A percentile compares a stretch with the other conserved stretches of the same genome.
Conservation (phyloP, 2,113 vertebrate genomes). For the Heliornis fulica region DNA sequence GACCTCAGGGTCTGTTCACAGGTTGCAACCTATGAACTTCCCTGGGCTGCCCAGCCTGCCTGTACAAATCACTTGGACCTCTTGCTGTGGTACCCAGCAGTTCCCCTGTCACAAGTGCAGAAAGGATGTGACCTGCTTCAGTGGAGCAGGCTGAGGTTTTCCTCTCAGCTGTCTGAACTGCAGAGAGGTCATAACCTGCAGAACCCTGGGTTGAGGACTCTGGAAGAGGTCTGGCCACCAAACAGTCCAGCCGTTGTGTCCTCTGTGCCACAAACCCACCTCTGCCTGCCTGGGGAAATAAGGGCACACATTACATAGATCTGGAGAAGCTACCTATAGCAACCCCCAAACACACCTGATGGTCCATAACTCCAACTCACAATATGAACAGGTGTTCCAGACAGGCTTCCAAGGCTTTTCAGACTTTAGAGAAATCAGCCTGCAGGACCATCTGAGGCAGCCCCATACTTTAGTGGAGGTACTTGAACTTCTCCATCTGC, state of each 20-base stretch:
- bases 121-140: not conserved
- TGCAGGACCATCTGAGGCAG: not conserved
- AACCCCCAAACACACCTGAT: fast-evolving
- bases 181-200: not conserved
- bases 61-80: not conserved
- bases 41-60: not conserved
- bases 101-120: not conserved
- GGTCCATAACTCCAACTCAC: not conserved
- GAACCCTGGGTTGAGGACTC: not conserved
- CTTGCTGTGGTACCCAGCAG: not conserved
- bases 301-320: not conserved
- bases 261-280: not conserved
- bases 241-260: not conserved
- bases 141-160: not conserved
- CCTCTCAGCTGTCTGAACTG: not conserved
- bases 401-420: not conserved
- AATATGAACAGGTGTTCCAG: not conserved
- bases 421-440: not conserved
- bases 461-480: not conserved
- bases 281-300: not conserved
- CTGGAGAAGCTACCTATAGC: not conserved
- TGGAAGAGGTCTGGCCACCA: not conserved
- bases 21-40: not conserved
- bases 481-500: not conserved
- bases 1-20: not conserved